These are phyloP conservation scores for Silurus asotus DNA, from an alignment of 2,113 vertebrate genomes.

Conservation along the genomic window DNA sequence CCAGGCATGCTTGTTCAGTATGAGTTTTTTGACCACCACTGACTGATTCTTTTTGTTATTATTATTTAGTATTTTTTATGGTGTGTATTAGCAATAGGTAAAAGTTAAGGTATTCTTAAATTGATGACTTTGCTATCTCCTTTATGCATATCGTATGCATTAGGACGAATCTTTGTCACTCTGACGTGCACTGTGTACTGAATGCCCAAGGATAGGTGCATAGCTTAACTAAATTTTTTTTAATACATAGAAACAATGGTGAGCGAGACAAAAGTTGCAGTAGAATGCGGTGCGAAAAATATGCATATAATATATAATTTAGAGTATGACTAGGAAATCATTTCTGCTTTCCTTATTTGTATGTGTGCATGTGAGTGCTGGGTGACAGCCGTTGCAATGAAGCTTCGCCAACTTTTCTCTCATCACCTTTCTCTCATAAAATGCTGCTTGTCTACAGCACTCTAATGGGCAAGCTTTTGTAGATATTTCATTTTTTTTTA, in stretches of 20 bases:
- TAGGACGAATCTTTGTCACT: conserved; percentile 27
- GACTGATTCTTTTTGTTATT: not conserved
- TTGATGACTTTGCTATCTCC: conserved; percentile 30
- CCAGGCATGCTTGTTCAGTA: conserved; percentile 31
- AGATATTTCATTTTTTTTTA: not conserved
- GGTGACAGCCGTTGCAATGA: not conserved
- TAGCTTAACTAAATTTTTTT: not conserved
- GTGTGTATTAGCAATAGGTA: conserved; percentile 25
- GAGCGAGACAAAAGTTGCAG: not conserved
- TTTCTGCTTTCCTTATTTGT: conserved; percentile 24
- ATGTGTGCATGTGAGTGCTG: not conserved
- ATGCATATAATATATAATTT: conserved; percentile 24
- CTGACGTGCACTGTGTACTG: not conserved
- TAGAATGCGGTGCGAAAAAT: not conserved
- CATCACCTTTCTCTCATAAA: conserved; percentile 14
- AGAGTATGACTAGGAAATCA: not conserved
- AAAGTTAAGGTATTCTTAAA: conserved; percentile 1
- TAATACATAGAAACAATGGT: not conserved
- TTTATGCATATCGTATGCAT: conserved; percentile 36
- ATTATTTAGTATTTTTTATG: not conserved
- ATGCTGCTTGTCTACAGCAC: conserved; percentile 55
- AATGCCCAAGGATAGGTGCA: not conserved
- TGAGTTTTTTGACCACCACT: conserved; percentile 29
- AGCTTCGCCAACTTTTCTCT: not conserved
- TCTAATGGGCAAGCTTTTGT: conserved; percentile 53